These are phyloP conservation scores for Callithrix jacchus DNA, from an alignment of 2,113 vertebrate genomes.

Conservation along the genomic window DNA sequence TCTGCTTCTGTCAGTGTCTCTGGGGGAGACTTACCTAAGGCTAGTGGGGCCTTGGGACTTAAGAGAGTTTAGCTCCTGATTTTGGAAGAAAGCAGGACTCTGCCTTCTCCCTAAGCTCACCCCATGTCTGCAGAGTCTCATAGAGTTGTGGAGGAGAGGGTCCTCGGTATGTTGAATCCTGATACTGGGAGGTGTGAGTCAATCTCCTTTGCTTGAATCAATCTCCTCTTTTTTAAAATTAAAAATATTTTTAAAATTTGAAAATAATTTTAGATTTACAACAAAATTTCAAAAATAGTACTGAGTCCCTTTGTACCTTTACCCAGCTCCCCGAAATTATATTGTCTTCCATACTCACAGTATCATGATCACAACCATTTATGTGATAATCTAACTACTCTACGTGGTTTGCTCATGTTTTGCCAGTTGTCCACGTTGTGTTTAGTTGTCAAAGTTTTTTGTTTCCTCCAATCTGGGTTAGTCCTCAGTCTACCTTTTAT, in stretches of 20 bases:
- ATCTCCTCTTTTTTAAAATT: background rate
- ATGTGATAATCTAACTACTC: background rate
- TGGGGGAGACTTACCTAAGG: background rate
- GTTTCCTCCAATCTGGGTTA: background rate
- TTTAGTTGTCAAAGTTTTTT: background rate
- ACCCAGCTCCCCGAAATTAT: background rate
- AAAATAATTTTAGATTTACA: background rate
- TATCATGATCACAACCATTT: too few species aligned
- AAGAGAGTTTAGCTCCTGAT: background rate
- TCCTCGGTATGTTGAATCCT: background rate
- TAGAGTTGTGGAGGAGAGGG: background rate
- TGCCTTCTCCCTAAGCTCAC: background rate
- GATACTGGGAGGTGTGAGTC: background rate
- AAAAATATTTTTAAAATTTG: background rate
- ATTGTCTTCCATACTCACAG: rapidly evolving
- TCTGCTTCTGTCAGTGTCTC: background rate
- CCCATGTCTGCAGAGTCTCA: too few species aligned
- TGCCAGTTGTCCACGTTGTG: background rate
- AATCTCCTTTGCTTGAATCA: background rate
- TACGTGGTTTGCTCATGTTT: background rate
- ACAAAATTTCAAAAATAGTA: background rate
- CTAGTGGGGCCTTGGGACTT: background rate
- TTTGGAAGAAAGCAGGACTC: background rate
- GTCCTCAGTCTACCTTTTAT: background rate
- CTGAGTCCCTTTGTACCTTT: background rate